Evolutionary conservation across 2,888 invertebrate species (phyloP).

Genomic region (Helobdella robusta): DNA sequence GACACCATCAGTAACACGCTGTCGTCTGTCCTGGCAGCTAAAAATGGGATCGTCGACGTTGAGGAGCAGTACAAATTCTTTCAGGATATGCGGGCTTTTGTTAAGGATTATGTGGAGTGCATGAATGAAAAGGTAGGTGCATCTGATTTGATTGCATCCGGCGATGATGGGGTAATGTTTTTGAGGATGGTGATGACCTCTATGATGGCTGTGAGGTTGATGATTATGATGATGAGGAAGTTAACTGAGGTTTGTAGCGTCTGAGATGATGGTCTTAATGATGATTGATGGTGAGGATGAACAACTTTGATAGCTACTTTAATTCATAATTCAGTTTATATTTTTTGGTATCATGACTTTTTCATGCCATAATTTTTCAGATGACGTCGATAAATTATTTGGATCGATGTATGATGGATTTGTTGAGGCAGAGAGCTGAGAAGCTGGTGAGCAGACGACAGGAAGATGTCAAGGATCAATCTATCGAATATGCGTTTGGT

Average conservation of each 20-base stretch:
- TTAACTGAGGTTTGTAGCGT: no score
- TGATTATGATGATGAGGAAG: no score
- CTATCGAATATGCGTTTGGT: constrained; percentile 71
- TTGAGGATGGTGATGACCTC: no score
- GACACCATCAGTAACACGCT: constrained; percentile 49
- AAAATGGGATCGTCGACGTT: constrained; percentile 58
- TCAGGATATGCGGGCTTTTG: constrained; percentile 87
- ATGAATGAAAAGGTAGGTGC: constrained; percentile 85
- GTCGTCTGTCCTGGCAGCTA: constrained; percentile 53
- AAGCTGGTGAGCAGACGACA: constrained; percentile 69
- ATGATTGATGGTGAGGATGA: no score
- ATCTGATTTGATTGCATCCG: constrained; percentile 11
- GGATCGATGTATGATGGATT: constrained; percentile 66
- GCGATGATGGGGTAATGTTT: no score
- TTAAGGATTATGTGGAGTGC: constrained; percentile 91
- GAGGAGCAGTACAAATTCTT: constrained; percentile 81
- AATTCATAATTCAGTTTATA: no score
- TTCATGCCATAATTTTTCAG: no score
- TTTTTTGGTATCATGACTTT: no score
- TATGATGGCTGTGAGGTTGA: no score
- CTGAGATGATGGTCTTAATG: no score
- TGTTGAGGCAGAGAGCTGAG: constrained; percentile 61
- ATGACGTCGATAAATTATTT: constrained; percentile 62
- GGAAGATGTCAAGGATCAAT: constrained; percentile 85
- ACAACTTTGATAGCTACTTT: no score